These are phyloP conservation scores for Salmo trutta DNA, from an alignment of 2,797 vertebrate genomes.

Conservation along the genomic window DNA sequence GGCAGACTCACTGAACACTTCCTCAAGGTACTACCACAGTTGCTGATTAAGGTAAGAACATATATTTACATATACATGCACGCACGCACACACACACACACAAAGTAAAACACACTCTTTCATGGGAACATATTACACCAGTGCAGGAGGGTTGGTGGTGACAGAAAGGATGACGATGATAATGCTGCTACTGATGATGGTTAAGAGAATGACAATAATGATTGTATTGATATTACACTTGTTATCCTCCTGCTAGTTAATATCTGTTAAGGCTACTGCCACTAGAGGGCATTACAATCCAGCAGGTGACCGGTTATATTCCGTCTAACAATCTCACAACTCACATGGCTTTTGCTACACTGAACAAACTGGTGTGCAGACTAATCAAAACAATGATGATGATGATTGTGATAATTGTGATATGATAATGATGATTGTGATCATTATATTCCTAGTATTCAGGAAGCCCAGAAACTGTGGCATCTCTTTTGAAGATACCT, in stretches of 20 bases:
- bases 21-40: conserved; percentile 79
- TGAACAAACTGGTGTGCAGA: background rate
- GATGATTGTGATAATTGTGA: background rate
- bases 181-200: background rate
- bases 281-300: no score
- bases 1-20: conserved; percentile 85
- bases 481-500: conserved; percentile 85
- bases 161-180: background rate
- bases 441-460: conserved; percentile 79
- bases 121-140: background rate
- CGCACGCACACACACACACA: background rate
- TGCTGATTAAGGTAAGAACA: conserved; percentile 83
- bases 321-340: no score
- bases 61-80: background rate
- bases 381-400: background rate
- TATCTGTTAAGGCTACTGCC: no score
- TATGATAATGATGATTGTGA: background rate
- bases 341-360: background rate
- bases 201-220: background rate
- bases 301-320: no score
- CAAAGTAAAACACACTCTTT: background rate
- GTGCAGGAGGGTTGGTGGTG: background rate
- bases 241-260: no score
- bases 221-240: no score
- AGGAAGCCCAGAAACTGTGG: conserved; percentile 71